phyloP scores from a whole-genome alignment of 2,888 invertebrate genomes.

The Abrostola triplasia region DNA sequence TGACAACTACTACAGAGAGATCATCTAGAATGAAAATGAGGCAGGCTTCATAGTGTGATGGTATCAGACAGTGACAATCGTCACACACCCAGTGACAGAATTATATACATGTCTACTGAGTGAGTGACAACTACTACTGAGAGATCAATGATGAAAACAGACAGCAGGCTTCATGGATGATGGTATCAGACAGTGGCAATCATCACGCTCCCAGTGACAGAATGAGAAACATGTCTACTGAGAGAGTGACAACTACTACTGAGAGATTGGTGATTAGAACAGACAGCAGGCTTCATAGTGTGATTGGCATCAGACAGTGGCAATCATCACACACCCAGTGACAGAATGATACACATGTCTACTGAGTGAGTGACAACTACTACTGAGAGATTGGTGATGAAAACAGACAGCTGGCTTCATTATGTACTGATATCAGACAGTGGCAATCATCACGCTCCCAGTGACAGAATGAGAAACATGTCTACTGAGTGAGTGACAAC shows the following conservation, averaged over 20 bases:
- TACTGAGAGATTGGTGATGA: constrained; percentile 4
- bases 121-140: constrained; percentile 29
- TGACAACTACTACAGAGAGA: constrained; percentile 13
- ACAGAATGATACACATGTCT: constrained; percentile 26
- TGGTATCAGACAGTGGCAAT: constrained; percentile 28
- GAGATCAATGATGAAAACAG: constrained; percentile 2
- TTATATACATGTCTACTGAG: constrained; percentile 46
- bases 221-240: constrained; percentile 47
- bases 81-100: constrained; percentile 46
- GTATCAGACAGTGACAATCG: too few species aligned
- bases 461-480: constrained; percentile 58
- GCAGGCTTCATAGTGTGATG: too few species aligned
- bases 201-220: constrained; percentile 59
- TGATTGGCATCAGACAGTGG: constrained; percentile 3
- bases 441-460: constrained; percentile 44
- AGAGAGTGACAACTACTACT: constrained; percentile 34
- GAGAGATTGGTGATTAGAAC: constrained; percentile 1
- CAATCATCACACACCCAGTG: constrained; percentile 22
- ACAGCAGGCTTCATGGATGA: not conserved
- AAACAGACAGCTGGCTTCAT: too few species aligned
- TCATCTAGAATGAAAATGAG: too few species aligned
- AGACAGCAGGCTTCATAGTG: not conserved
- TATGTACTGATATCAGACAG: not conserved
- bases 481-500: constrained; percentile 33
- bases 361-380: constrained; percentile 12